Evolutionary conservation across 2,113 vertebrate genomes (phyloP).

Genomic region (Crocuta crocuta): DNA sequence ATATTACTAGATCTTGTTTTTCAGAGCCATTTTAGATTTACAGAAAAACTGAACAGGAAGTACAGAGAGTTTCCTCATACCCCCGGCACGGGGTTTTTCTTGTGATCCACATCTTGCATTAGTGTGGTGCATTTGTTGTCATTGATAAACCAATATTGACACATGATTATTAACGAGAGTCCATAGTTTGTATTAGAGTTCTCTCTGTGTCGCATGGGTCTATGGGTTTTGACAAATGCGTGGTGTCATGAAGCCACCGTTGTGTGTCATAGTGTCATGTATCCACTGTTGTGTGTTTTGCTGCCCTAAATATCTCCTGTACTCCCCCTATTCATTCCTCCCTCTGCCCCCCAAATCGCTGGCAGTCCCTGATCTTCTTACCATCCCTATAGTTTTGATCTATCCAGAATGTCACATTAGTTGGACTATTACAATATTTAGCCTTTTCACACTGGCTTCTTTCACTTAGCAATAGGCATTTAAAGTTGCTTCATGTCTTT

Average conservation of each 20-base stretch:
- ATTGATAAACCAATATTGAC: not conserved
- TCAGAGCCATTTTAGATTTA: not conserved
- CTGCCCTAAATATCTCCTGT: not conserved
- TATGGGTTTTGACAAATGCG: not conserved
- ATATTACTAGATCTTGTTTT: not conserved
- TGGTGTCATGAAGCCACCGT: not conserved
- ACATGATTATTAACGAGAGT: not conserved
- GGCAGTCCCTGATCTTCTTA: not conserved
- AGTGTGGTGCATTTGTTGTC: not conserved
- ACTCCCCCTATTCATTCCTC: too few species aligned
- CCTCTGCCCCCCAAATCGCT: not conserved
- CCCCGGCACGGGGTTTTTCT: not conserved
- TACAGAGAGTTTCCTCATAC: too few species aligned
- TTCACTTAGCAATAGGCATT: not conserved
- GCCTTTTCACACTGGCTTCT: not conserved
- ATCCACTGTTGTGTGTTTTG: not conserved
- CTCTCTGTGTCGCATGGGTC: not conserved
- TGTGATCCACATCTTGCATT: not conserved
- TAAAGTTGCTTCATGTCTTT: not conserved
- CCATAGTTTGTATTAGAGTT: not conserved
- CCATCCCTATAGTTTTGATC: not conserved
- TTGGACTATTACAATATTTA: not conserved
- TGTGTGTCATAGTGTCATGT: not conserved
- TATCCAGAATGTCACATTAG: not conserved
- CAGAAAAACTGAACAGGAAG: not conserved